A percentile compares a stretch with the other conserved stretches of the same genome.
Evolutionary conservation across 2,113 vertebrate genomes (phyloP).

Genomic region (Percopsis transmontana): DNA sequence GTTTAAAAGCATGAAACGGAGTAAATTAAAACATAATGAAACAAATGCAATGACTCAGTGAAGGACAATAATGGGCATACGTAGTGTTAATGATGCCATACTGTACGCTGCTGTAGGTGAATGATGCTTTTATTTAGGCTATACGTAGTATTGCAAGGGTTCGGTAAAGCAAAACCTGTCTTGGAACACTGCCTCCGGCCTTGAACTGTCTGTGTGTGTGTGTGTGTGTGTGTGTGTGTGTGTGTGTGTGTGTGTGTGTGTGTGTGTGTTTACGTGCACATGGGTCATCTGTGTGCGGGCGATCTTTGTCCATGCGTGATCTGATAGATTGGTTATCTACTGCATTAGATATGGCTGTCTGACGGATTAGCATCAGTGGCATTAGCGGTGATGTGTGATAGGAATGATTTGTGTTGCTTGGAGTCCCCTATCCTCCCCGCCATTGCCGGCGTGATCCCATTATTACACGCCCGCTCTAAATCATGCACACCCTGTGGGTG

Average conservation of each 20-base stretch:
- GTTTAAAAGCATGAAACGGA: too few relatives aligned
- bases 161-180: neutral
- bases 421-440: slow-evolving; percentile 37
- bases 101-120: slow-evolving; percentile 1
- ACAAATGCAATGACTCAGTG: too few relatives aligned
- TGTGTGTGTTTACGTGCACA: neutral
- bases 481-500: slow-evolving; percentile 12
- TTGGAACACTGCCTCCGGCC: neutral
- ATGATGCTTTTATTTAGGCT: neutral
- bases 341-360: slow-evolving; percentile 50
- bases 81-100: neutral
- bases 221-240: slow-evolving; percentile 8
- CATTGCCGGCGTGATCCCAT: slow-evolving; percentile 32
- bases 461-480: slow-evolving; percentile 34
- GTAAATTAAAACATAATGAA: too few relatives aligned
- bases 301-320: neutral
- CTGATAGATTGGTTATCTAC: slow-evolving; percentile 43
- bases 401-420: slow-evolving; percentile 58
- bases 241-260: neutral
- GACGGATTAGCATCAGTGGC: slow-evolving; percentile 54
- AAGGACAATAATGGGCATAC: neutral
- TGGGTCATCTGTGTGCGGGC: neutral
- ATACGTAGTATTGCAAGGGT: neutral
- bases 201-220: slow-evolving; percentile 3
- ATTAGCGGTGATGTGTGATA: slow-evolving; percentile 55